These are phyloP conservation scores for Odontocerum albicorne DNA, from an alignment of 2,888 invertebrate species.

Conservation along the genomic window DNA sequence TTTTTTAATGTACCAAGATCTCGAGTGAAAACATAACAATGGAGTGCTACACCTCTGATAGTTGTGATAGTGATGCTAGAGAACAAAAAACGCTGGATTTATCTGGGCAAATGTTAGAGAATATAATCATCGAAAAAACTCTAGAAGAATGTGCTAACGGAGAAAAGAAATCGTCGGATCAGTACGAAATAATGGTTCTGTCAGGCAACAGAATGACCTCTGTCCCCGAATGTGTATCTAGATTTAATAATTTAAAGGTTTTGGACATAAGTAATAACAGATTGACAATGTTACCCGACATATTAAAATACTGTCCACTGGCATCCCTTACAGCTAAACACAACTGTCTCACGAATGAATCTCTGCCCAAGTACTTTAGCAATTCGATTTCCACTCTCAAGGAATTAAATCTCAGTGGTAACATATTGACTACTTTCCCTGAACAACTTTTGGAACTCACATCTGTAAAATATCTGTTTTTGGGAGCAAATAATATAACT, in stretches of 20 bases:
- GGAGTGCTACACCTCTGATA: slow-evolving; percentile 84
- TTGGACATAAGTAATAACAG: slow-evolving; percentile 89
- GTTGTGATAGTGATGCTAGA: slow-evolving; percentile 76
- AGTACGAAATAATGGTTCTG: slow-evolving; percentile 75
- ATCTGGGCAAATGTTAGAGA: slow-evolving; percentile 56
- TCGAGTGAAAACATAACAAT: too few species aligned
- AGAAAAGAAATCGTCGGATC: slow-evolving; percentile 59
- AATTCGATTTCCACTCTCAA: slow-evolving; percentile 64
- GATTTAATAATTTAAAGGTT: slow-evolving; percentile 73
- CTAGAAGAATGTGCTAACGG: slow-evolving; percentile 56
- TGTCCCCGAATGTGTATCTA: slow-evolving; percentile 64
- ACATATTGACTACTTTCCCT: slow-evolving; percentile 80
- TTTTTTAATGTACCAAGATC: too few species aligned
- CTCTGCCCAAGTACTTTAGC: slow-evolving; percentile 85
- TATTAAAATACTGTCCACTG: slow-evolving; percentile 73
- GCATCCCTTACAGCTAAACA: slow-evolving; percentile 84
- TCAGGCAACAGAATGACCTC: slow-evolving; percentile 81
- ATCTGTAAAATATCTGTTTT: slow-evolving; percentile 80
- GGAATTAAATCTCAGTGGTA: slow-evolving; percentile 95
- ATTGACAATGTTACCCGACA: slow-evolving; percentile 74
- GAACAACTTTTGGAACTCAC: slow-evolving; percentile 80
- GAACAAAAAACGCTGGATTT: slow-evolving; percentile 71
- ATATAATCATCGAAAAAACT: slow-evolving; percentile 9
- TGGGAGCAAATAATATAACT: slow-evolving; percentile 85
- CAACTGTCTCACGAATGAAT: slow-evolving; percentile 79